Evolutionary conservation across 2,113 vertebrate genomes (phyloP).

Genomic region (Xenopus borealis): DNA sequence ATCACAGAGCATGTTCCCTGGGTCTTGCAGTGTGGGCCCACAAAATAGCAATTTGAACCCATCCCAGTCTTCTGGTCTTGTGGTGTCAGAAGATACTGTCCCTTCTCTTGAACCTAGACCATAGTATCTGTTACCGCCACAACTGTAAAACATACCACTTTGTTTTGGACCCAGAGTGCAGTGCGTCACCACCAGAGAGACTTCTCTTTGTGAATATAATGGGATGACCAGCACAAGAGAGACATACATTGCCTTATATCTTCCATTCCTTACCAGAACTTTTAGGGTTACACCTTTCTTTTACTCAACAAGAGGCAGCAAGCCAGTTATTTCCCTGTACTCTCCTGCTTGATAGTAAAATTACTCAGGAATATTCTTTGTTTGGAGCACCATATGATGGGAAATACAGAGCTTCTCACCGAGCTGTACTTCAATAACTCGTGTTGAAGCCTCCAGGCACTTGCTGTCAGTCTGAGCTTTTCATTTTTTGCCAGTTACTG

Average conservation of each 20-base stretch:
- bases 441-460: background rate
- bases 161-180: too few relatives aligned
- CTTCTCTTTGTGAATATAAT: background rate
- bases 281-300: background rate
- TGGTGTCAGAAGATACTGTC: too few relatives aligned
- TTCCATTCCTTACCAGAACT: too few relatives aligned
- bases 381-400: background rate
- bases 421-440: background rate
- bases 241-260: too few relatives aligned
- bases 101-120: too few relatives aligned
- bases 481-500: background rate
- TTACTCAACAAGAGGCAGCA: background rate
- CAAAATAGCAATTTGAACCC: too few relatives aligned
- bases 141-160: too few relatives aligned
- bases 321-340: background rate
- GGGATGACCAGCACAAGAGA: background rate
- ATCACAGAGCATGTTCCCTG: too few relatives aligned
- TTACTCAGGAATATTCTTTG: background rate
- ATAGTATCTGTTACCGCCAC: too few relatives aligned
- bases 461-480: background rate
- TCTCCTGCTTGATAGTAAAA: constrained; percentile 1
- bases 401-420: background rate
- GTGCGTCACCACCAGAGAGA: background rate
- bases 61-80: too few relatives aligned
- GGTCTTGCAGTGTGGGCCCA: too few relatives aligned